A percentile compares a stretch with the other conserved stretches of the same genome.
Conservation (phyloP, 1,140 invertebrate genomes). For the Centruroides sculpturatus region DNA sequence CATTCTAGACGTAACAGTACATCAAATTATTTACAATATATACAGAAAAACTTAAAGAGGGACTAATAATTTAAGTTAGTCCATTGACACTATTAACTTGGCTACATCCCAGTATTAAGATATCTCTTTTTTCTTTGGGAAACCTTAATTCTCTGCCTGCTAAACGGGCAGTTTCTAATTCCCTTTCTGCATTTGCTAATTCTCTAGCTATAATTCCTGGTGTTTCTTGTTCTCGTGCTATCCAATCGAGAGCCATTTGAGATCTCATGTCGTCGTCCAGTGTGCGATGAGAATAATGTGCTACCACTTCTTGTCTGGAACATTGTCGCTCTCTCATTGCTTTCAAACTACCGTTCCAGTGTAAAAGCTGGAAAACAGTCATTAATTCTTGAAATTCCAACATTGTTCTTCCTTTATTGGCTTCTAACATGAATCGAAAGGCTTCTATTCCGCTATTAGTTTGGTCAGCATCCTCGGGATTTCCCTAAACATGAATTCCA, state of each 20-base stretch:
- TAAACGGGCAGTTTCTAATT: conserved; percentile 73
- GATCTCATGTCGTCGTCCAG: conserved; percentile 90
- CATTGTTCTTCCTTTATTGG: conserved; percentile 85
- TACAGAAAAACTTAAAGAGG: neutral
- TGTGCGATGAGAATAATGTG: conserved; percentile 72
- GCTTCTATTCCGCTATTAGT: conserved; percentile 56
- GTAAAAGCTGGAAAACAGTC: conserved; percentile 88
- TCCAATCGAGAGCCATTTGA: conserved; percentile 92
- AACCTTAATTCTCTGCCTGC: conserved; percentile 80
- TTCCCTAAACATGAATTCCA: no score
- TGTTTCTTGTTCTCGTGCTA: conserved; percentile 68
- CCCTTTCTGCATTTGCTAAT: conserved; percentile 64
- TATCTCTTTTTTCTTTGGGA: conserved; percentile 90
- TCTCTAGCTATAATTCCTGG: conserved; percentile 64
- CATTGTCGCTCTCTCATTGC: conserved; percentile 78
- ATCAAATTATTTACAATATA: neutral
- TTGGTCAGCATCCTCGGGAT: no score
- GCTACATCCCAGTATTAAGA: conserved; percentile 70
- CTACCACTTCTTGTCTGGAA: conserved; percentile 86
- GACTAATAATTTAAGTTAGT: conserved; percentile 2
- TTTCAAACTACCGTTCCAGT: conserved; percentile 90
- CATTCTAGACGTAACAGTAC: no score
- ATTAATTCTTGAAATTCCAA: conserved; percentile 91
- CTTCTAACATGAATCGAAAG: conserved; percentile 87
- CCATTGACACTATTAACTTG: conserved; percentile 36